Percentiles rank a stretch among this genome's conserved stretches.
Conservation (phyloP, 2,113 vertebrate genomes). For the Trogon surrucura region DNA sequence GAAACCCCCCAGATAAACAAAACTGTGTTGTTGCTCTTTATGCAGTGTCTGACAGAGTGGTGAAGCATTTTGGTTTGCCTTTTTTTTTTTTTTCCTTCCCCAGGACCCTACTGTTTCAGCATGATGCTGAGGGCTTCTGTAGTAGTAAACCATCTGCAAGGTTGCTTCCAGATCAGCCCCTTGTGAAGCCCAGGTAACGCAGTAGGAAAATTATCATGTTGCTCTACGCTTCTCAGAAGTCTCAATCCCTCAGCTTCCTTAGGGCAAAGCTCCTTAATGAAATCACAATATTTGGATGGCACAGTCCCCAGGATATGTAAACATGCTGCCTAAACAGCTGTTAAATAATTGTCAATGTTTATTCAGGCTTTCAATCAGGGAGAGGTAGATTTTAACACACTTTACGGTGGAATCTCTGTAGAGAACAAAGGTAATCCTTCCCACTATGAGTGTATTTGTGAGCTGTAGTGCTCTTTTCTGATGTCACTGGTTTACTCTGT, state of each 20-base stretch:
- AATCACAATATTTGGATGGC: constrained; percentile 56
- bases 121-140: not conserved
- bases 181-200: not conserved
- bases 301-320: constrained; percentile 35
- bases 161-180: not conserved
- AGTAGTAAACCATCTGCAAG: not conserved
- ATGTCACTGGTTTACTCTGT: not conserved
- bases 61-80: not conserved
- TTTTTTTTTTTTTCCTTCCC: not conserved
- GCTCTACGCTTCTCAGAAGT: not conserved
- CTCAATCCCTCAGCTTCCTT: not conserved
- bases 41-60: not conserved
- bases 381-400: constrained; percentile 18
- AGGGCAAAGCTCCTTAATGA: constrained; percentile 54
- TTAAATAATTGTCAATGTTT: constrained; percentile 60
- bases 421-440: constrained; percentile 20
- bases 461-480: not conserved
- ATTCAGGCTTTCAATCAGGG: constrained; percentile 13
- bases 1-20: not conserved
- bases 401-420: not conserved
- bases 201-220: not conserved
- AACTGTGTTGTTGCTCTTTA: not conserved
- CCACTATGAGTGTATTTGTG: not conserved
- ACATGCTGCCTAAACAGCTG: constrained; percentile 52
- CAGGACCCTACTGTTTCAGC: not conserved